These are phyloP conservation scores for Drosophila pruinosa DNA, from an alignment of 1,140 invertebrate genomes.

Conservation along the genomic window DNA sequence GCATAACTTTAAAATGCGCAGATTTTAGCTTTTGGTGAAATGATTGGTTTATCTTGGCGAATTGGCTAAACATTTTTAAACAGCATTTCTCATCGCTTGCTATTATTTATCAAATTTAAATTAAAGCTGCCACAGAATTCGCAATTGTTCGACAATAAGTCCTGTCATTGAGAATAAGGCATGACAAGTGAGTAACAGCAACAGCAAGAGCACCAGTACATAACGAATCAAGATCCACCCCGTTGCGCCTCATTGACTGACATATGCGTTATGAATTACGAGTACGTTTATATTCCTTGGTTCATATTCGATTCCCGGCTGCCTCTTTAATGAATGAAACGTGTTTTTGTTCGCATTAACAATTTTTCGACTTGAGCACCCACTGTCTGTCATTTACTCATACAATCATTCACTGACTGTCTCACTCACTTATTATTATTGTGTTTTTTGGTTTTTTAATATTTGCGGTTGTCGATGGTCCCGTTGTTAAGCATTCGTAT, in stretches of 20 bases:
- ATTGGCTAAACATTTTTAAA: too few species aligned
- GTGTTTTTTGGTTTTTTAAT: constrained; percentile 60
- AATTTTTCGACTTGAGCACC: constrained; percentile 41
- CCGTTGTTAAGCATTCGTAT: constrained; percentile 64
- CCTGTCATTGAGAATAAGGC: constrained; percentile 46
- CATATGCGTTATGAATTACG: constrained; percentile 56
- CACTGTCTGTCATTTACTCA: constrained; percentile 19
- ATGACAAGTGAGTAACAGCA: constrained; percentile 50
- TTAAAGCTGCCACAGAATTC: constrained; percentile 42
- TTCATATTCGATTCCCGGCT: constrained; percentile 10
- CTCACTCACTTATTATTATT: constrained; percentile 8
- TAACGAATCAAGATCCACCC: constrained; percentile 23
- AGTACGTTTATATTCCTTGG: background rate
- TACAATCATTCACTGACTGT: background rate
- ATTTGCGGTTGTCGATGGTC: constrained; percentile 72
- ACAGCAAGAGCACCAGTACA: constrained; percentile 25
- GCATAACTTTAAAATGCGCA: too few species aligned
- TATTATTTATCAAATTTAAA: constrained; percentile 69
- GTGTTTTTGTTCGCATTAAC: constrained; percentile 63
- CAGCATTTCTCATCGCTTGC: background rate
- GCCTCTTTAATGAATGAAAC: constrained; percentile 74
- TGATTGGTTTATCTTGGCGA: background rate
- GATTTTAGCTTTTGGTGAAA: too few species aligned
- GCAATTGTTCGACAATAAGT: constrained; percentile 50
- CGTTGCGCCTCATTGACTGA: constrained; percentile 57